These are phyloP conservation scores for Datnioides undecimradiatus DNA, from an alignment of 2,113 vertebrate genomes.

Conservation along the genomic window DNA sequence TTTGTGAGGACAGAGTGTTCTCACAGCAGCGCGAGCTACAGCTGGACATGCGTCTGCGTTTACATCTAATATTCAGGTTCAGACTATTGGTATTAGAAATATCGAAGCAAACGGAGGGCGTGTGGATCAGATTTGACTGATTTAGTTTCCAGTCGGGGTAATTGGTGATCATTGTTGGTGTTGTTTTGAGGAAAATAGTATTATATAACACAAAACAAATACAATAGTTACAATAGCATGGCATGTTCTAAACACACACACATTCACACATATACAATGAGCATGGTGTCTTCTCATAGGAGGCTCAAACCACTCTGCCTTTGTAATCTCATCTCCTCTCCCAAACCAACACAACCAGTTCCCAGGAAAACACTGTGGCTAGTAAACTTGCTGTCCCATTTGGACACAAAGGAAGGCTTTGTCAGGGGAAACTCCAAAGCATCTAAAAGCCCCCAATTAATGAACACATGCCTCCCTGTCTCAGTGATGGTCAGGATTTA, in stretches of 20 bases:
- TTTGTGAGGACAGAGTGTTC: background rate
- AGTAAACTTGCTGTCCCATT: conserved; percentile 73
- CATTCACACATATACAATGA: background rate
- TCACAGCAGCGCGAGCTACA: background rate
- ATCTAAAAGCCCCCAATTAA: conserved; percentile 77
- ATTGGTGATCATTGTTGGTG: background rate
- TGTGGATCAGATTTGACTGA: background rate
- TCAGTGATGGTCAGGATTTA: conserved; percentile 43
- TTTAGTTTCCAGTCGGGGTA: background rate
- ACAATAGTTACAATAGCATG: background rate
- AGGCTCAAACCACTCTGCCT: background rate
- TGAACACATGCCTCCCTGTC: conserved; percentile 59
- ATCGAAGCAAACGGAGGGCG: no score
- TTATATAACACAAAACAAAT: background rate
- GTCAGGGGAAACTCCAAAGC: conserved; percentile 51
- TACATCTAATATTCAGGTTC: background rate
- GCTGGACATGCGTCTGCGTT: background rate
- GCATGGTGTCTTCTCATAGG: background rate
- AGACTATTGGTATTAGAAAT: no score
- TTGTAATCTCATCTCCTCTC: conserved; percentile 5
- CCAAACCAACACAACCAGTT: conserved; percentile 42
- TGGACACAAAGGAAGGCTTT: conserved; percentile 82
- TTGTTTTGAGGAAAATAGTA: background rate
- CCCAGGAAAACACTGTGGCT: conserved; percentile 42
- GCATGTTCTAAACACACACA: background rate